Base-by-base conservation (phyloP, 2,113 vertebrate species). In the Oncorhynchus tshawytscha region DNA sequence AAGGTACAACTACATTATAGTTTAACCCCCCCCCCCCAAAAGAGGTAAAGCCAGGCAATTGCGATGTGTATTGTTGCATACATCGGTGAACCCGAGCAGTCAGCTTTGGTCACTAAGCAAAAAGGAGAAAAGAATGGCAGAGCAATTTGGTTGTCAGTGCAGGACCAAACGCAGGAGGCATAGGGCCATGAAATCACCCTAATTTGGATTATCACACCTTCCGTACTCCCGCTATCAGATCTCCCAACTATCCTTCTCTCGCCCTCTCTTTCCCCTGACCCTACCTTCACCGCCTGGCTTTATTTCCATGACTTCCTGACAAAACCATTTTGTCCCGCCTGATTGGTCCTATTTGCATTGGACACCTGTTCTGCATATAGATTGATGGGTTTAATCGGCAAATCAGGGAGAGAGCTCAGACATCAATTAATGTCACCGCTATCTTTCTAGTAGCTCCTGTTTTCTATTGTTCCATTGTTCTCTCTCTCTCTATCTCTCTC, bases 341-440 rank as follows among this genome's bases (percentile, higher is more conserved):
- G 95, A 95, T 94, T 96, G 96, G 95, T 94, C 95, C 94, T 94
- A 96, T 97, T 98, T 97, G 93, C 95, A 95, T 95, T 81, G 94
- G 96, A 97, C 96, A 92, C 91, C 91, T 92, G 91, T 92, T 93
- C 92, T 94, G 92, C 92, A 97, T 98, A 95, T 95, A 97, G 96
- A 97, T 98, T 97, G 96, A 98, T 97, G 96, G 96, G 94, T 96
- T 96, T 97, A 97, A 98, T 97, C 97, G 97, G 94, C 93, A 65
- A 97, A 98, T 97, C 97, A 98, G 94, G 95, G 95, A 93, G 90
- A 95, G 93, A 92, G 92, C 94, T 94, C 92, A 93, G 90, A 93
- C 95, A 99, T 99, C 96, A 96, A 97, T 96, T 95, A 95, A 82
- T 96, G 95, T 96, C 96, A 94, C 60, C 29, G 67, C 85, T 85